Evolutionary conservation across 2,113 vertebrate genomes (phyloP).

Genomic region (Poecile atricapillus): DNA sequence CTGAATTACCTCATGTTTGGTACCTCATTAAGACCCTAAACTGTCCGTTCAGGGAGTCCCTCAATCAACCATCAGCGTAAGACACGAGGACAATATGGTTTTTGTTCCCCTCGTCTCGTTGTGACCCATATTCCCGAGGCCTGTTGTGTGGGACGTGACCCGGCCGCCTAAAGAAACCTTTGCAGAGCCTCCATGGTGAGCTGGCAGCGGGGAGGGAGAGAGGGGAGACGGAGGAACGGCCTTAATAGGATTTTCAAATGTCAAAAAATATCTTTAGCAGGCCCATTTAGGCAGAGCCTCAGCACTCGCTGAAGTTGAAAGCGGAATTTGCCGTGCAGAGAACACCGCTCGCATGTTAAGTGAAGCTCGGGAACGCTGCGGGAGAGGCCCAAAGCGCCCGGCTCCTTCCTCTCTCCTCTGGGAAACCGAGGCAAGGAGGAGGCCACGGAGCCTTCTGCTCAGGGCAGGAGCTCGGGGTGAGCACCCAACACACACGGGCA

Average conservation of each 20-base stretch:
- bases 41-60: not conserved
- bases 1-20: not conserved
- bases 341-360: not conserved
- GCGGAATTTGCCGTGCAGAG: not conserved
- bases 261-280: slow-evolving; percentile 30
- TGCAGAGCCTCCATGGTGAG: not conserved
- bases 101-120: not conserved
- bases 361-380: not conserved
- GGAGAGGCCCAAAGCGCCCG: not conserved
- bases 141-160: slow-evolving; percentile 13
- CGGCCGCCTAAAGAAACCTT: not conserved
- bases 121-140: slow-evolving; percentile 6
- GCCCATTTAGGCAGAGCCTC: not conserved
- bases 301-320: not conserved
- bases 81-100: not conserved
- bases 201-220: not conserved
- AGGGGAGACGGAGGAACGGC: not conserved
- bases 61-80: not conserved
- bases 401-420: not conserved
- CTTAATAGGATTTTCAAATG: slow-evolving; percentile 39
- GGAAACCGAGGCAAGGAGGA: fast-evolving
- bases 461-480: not conserved
- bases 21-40: not conserved
- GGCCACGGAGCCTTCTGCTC: not conserved
- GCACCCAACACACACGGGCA: not conserved